Base-by-base conservation (phyloP, 2,888 invertebrate species). In the Amiota mariae region DNA sequence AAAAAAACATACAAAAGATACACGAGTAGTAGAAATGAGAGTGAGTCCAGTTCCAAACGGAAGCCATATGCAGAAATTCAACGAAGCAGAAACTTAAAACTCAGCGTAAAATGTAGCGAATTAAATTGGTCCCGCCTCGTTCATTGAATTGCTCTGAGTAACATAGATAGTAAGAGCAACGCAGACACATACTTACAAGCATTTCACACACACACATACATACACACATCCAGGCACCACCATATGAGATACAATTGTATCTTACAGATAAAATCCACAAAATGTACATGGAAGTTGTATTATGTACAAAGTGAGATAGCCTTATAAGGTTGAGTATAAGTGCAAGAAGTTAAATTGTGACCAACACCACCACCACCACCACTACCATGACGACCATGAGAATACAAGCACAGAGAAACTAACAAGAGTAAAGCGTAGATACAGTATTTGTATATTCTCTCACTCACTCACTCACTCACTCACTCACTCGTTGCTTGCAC, bases 261-360 rank as follows among this genome's bases (percentile, higher is more conserved):
- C 76, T 78, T 70, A 71, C 76, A 86, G 85, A 86, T 87, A 86
- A 84, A 86, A 81, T 86, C 86, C 87, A 86, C 86, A 87, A 12
- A 36, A 67, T 8, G 12, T 18, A 59, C 54, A 20, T 20, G 8
- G 8, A 18, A 57, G 18, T 15, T n/a, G n/a, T n/a, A n/a, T n/a
- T n/a, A 57, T 18, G 18, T 18, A 3, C 59, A 20, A 54, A 54
- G 36, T 54, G 63, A 71, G 51, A 71, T 48, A 63, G 20, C 46
- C 24, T 13, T 13, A 70, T 46, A 18, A 51, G 11, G 46, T 15
- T 24, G 47, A 18, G 12, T 1, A n/a, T 18, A 57, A n/a, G 71
- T 64, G 46, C 15, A 46, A 70, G 47, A 9, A 54, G 36, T 13
- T 2, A 8, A 8, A 13, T 36, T 57, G 47, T 18, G 18, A 18